Conservation (phyloP, 2,113 vertebrate species). For the Misgurnus anguillicaudatus region DNA sequence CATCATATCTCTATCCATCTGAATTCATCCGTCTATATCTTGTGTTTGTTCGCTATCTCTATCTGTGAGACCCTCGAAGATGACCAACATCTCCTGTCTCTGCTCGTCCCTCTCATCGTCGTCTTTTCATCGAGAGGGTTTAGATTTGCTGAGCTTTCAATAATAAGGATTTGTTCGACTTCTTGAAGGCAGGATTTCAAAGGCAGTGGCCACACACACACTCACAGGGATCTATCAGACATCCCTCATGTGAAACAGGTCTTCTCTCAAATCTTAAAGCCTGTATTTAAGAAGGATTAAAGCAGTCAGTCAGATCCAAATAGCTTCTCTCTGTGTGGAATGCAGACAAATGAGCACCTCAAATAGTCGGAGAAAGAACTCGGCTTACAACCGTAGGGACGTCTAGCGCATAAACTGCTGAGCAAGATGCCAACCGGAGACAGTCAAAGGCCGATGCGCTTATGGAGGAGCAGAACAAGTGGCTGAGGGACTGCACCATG, state of each 20-base stretch:
- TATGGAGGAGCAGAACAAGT: slow-evolving; percentile 30
- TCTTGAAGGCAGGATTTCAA: slow-evolving; percentile 38
- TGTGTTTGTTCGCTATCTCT: slow-evolving; percentile 13
- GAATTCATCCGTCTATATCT: not conserved
- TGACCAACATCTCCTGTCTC: not conserved
- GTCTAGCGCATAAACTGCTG: slow-evolving; percentile 23
- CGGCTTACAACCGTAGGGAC: slow-evolving; percentile 23
- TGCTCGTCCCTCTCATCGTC: slow-evolving; percentile 19
- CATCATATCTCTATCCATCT: not conserved
- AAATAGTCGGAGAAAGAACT: slow-evolving; percentile 15
- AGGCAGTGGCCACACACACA: slow-evolving; percentile 35
- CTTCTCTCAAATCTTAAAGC: slow-evolving; percentile 37
- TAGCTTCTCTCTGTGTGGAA: slow-evolving; percentile 1
- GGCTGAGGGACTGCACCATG: slow-evolving; percentile 27
- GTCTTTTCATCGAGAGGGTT: slow-evolving; percentile 34
- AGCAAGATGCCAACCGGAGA: slow-evolving; percentile 20
- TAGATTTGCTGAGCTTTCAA: slow-evolving; percentile 53
- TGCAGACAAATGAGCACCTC: slow-evolving; percentile 40
- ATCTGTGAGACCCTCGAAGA: not conserved
- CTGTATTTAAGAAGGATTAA: slow-evolving; percentile 33
- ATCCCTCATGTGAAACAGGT: slow-evolving; percentile 21
- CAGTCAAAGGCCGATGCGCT: slow-evolving; percentile 12
- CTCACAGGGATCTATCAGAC: slow-evolving; percentile 17
- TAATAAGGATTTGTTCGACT: slow-evolving; percentile 49
- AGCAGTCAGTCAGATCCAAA: slow-evolving; percentile 34